Conservation (phyloP, 2,113 vertebrate species). For the Cercopithecus mona region DNA sequence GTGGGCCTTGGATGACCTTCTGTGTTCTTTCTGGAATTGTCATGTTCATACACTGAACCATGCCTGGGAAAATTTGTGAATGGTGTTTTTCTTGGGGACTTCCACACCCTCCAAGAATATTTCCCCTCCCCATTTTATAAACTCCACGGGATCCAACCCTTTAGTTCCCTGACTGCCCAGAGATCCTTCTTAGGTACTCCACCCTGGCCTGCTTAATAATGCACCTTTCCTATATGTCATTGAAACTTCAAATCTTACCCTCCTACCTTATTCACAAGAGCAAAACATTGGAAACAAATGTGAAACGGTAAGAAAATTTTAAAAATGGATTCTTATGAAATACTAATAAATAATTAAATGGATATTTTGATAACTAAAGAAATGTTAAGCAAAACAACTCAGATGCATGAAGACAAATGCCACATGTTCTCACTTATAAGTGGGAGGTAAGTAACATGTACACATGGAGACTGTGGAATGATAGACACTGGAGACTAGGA, state of each 20-base stretch:
- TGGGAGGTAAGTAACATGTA: neutral
- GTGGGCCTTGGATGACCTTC: neutral
- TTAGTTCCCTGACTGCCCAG: neutral
- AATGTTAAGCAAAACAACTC: slow-evolving; percentile 1
- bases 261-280: neutral
- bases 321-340: neutral
- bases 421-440: neutral
- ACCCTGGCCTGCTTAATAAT: neutral
- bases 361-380: neutral
- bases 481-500: neutral
- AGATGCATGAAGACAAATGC: neutral
- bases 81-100: neutral
- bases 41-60: neutral
- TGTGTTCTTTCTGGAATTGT: neutral
- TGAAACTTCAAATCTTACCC: neutral
- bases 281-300: neutral
- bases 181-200: neutral
- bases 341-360: neutral
- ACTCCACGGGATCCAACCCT: fast-evolving
- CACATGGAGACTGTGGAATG: neutral
- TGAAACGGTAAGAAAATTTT: neutral
- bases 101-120: neutral
- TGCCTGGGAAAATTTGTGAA: neutral
- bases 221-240: neutral
- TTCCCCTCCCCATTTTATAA: neutral